Base-by-base conservation (phyloP, 2,888 invertebrate species). In the Prenolepis imparis region DNA sequence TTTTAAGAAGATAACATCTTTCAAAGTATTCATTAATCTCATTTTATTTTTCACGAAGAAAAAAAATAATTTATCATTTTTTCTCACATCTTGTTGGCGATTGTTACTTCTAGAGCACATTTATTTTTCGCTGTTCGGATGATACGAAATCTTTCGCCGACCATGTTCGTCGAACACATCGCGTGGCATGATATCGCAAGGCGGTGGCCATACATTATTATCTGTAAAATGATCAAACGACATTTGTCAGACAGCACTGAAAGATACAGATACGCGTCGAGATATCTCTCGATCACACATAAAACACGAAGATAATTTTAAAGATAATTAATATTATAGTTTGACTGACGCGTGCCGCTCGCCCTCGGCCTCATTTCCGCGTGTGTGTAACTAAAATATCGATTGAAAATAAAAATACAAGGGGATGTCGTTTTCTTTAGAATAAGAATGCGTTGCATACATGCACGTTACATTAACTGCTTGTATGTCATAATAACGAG, bases 121-220 rank as follows among this genome's bases (percentile, higher is more conserved):
- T 18, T 48, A 63, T 24, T 70, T 64, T 67, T 59, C 75, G n/a
- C 44, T 61, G 21, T 9, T 28, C 66, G 32, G n/a, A 28, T 63
- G 55, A 18, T 11, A 15, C 28, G 68, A 32, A 41, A 80, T 24
- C 52, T 52, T 84, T 59, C 48, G 57, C 61, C 9, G 48, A 24
- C 67, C 52, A n/a, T 81, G 73, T 63, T 83, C 84, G 64, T 84
- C 86, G 78, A 88, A 88, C 21, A 82, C 87, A 41, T 89, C 84
- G 67, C 84, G 84, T 32, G 91, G 87, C 84, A 91, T 89, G 63
- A 90, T 88, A 52, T 92, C 90, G 73, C 85, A 87, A 21, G 91
- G 89, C 59, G 92, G 85, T 78, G 93, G 93, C 93, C 93, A 93
- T 75, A 92, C 90, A 55, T 63, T 90, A 44, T 80, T 80, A 48